Conservation (phyloP, 92 coral and sea anemone species). For the Palythoa caribaeorum region DNA sequence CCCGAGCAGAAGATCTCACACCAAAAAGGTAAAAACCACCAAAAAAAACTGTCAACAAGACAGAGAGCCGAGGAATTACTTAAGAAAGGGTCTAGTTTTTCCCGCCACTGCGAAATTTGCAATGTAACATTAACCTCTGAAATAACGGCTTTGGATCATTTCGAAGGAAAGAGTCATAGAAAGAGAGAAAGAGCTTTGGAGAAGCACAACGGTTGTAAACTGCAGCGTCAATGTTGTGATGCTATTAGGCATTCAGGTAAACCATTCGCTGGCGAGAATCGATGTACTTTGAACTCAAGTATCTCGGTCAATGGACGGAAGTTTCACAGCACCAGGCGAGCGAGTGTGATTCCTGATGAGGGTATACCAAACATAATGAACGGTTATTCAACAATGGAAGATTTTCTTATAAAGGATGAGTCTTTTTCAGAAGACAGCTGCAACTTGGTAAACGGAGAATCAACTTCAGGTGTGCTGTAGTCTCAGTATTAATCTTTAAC, state of each 20-base stretch:
- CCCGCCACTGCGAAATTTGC: constrained; percentile 65
- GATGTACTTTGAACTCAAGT: constrained; percentile 41
- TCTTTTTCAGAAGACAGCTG: background rate
- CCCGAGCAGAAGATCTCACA: constrained; percentile 60
- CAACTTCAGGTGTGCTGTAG: constrained; percentile 23
- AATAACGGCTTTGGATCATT: constrained; percentile 67
- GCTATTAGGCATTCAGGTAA: background rate
- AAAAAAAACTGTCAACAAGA: constrained; percentile 55
- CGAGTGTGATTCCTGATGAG: constrained; percentile 15
- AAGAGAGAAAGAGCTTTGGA: constrained; percentile 60
- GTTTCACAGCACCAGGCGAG: constrained; percentile 7
- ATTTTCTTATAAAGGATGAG: background rate
- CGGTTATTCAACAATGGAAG: constrained; percentile 33
- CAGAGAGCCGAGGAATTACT: constrained; percentile 57
- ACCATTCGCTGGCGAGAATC: background rate
- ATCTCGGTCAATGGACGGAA: constrained; percentile 43
- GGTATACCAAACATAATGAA: background rate
- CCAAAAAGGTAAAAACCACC: constrained; percentile 64
- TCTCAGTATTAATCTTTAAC: background rate
- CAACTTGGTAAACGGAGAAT: constrained; percentile 20
- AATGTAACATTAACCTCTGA: constrained; percentile 67
- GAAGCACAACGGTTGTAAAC: constrained; percentile 42
- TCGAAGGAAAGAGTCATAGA: constrained; percentile 66
- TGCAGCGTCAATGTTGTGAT: constrained; percentile 1
- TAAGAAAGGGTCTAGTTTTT: constrained; percentile 52